Percentiles rank a stretch among this genome's conserved stretches.
phyloP scores from a whole-genome alignment of 2,797 vertebrate species.

The Emys orbicularis region DNA sequence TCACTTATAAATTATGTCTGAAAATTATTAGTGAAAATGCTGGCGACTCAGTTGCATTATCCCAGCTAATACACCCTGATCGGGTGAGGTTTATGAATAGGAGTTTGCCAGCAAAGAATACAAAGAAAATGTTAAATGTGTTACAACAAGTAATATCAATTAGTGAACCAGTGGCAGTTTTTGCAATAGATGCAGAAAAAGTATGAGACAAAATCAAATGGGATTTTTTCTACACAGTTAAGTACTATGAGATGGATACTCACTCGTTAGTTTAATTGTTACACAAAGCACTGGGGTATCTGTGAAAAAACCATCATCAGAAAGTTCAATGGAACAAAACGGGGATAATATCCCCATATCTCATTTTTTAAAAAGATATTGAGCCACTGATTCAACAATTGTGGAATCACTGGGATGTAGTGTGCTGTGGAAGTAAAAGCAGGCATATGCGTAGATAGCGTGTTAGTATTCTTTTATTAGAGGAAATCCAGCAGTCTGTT shows the following conservation, averaged over 20 bases:
- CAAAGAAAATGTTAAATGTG: not conserved
- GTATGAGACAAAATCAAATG: not conserved
- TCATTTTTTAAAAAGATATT: not conserved
- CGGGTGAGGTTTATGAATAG: not conserved
- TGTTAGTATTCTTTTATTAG: constrained; percentile 1
- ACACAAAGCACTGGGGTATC: not conserved
- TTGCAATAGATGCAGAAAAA: not conserved
- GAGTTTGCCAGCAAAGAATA: not conserved
- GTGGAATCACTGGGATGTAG: not conserved
- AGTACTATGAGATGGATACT: not conserved
- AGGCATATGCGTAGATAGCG: not conserved
- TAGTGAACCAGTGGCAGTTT: not conserved
- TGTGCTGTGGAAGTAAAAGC: not conserved
- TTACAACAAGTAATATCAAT: not conserved
- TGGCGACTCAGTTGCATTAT: not conserved
- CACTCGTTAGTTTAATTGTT: not conserved
- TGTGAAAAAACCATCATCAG: not conserved
- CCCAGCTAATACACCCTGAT: not conserved
- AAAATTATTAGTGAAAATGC: not conserved
- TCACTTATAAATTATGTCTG: not conserved
- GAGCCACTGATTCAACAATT: not conserved
- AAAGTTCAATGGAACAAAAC: not conserved
- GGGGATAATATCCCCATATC: not conserved
- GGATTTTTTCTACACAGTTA: not conserved
- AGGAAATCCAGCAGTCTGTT: not conserved